Base-by-base conservation (phyloP, 2,888 invertebrate species). In the Acronicta leporina region DNA sequence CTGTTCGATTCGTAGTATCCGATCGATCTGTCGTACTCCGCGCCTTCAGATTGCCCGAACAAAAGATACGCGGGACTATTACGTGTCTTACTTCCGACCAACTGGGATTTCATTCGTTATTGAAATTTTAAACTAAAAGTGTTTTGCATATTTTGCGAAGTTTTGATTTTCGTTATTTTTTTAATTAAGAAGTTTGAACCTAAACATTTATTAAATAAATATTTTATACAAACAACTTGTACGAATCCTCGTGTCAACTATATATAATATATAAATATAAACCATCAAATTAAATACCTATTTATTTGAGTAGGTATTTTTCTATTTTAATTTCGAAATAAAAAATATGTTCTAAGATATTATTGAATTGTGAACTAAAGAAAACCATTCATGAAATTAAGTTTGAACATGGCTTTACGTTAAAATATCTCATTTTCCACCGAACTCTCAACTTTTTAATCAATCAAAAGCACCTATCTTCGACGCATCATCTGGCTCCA, bases 1-100 rank as follows among this genome's bases (percentile, higher is more conserved):
- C 86, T 88, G 90, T 93, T 94, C 91, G 92, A 93, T 93, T 93
- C 85, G 85, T 82, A 85, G 84, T 85, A 86, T 86, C 73, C 81
- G 79, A 89, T 90, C 86, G 89, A 88, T 89, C 79, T 81, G 79
- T 80, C 82, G 80, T 73, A 69, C 75, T 68, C 68, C 63, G 63
- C 75, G 68, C 63, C 69, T 61, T 63, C 67, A 63, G 65, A 75
- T 75, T 63, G 69, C 68, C 54, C 35, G 52, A 56, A 68, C 61
- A 66, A 70, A 77, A 77, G 67, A 73, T 75, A 69, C 62, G 72
- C 63, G 54, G 27, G 14, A 50, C 63, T 61, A 63, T 74, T 69
- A 74, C 64, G 61, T 72, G 55, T 77, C 69, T 72, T 59, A 68
- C 60, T 73, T 63, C 62, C 58, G 61, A 62, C 40, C 56, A 45